phyloP scores from a whole-genome alignment of 2,888 invertebrate genomes.

The Zeuzera pyrina region DNA sequence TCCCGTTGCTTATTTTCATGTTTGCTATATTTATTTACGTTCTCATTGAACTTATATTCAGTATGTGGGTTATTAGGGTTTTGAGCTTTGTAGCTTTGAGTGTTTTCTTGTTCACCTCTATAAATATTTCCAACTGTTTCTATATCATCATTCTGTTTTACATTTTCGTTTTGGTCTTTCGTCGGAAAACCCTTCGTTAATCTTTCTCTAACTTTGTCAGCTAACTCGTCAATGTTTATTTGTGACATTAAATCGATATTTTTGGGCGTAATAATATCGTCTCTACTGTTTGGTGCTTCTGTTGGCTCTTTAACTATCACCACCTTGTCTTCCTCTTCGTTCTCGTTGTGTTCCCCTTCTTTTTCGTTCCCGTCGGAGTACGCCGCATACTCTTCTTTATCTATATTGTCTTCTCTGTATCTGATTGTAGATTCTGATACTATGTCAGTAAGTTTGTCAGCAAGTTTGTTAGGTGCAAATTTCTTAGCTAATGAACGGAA shows the following conservation, averaged over 20 bases:
- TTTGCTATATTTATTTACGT: no score
- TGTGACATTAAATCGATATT: no score
- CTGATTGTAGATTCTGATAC: constrained; percentile 12
- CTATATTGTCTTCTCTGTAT: constrained; percentile 1
- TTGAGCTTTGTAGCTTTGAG: neutral
- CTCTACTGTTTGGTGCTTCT: neutral
- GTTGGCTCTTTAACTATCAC: neutral
- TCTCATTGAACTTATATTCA: neutral
- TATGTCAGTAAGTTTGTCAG: constrained; percentile 23
- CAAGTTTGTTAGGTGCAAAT: constrained; percentile 25
- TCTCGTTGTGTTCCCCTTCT: neutral
- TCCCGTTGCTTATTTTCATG: neutral
- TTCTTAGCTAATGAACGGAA: constrained; percentile 30
- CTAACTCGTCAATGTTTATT: neutral
- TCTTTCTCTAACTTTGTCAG: neutral
- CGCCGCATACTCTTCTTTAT: neutral
- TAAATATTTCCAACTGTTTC: neutral
- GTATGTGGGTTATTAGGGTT: neutral
- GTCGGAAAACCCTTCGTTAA: neutral
- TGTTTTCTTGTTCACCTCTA: neutral
- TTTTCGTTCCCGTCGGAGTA: no score
- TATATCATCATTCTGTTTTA: neutral
- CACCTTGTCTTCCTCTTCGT: neutral
- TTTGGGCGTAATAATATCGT: no score
- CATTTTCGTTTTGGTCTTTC: neutral